phyloP scores from a whole-genome alignment of 2,113 vertebrate genomes.

The Taurulus bubalis region DNA sequence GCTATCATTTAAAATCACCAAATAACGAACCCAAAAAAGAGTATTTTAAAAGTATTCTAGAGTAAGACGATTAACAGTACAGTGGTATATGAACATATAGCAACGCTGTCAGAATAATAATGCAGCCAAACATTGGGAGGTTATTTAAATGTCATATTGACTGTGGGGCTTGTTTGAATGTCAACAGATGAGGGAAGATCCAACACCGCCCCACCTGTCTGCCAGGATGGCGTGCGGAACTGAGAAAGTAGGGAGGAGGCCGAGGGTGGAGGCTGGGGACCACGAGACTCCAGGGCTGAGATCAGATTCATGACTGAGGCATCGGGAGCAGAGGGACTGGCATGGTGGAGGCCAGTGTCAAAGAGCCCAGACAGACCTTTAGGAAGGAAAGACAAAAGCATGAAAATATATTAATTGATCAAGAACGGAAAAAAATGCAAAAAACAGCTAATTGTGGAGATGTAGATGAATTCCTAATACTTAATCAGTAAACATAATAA shows the following conservation, averaged over 20 bases:
- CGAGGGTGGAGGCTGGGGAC: conserved; percentile 92
- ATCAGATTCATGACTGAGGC: conserved; percentile 97
- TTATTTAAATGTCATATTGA: conserved; percentile 73
- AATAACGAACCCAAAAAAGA: background rate
- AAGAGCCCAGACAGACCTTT: conserved; percentile 93
- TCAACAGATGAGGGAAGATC: conserved; percentile 61
- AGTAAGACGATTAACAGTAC: background rate
- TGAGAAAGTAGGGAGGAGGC: conserved; percentile 96
- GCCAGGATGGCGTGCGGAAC: conserved; percentile 96
- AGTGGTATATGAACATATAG: conserved; percentile 10
- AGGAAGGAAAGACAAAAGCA: conserved; percentile 26
- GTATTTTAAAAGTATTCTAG: background rate
- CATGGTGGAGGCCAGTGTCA: conserved; percentile 93
- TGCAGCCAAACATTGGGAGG: conserved; percentile 25
- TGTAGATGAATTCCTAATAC: background rate
- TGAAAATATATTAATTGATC: conserved; percentile 1
- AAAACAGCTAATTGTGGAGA: background rate
- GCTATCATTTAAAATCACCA: conserved; percentile 12
- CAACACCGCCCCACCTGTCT: conserved; percentile 87
- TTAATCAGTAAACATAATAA: background rate
- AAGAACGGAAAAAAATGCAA: background rate
- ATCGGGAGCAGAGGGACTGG: conserved; percentile 89
- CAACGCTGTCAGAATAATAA: conserved; percentile 43
- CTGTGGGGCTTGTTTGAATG: conserved; percentile 62
- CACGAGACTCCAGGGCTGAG: conserved; percentile 93